Evolutionary conservation across 1,140 invertebrate species (phyloP).

Genomic region (Phymorhynchus buccinoides): DNA sequence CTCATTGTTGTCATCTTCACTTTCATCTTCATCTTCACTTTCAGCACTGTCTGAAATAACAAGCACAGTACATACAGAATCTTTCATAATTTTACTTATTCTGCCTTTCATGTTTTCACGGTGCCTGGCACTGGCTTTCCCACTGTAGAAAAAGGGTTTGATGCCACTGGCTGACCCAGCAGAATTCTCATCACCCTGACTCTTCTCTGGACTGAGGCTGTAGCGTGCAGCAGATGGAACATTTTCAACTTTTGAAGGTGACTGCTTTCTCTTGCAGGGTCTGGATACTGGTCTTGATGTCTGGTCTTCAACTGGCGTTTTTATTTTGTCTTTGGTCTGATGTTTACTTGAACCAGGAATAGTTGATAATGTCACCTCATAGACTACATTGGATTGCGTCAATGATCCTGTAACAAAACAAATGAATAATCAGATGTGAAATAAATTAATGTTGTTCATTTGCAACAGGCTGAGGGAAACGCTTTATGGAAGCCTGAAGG

Average conservation of each 20-base stretch:
- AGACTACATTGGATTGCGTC: neutral
- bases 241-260: neutral
- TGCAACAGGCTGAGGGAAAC: too few species aligned
- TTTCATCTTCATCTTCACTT: neutral
- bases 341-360: neutral
- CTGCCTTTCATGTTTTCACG: neutral
- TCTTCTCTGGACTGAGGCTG: neutral
- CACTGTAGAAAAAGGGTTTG: neutral
- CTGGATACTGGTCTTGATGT: neutral
- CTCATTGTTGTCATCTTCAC: neutral
- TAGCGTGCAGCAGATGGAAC: neutral
- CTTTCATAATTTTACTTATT: neutral
- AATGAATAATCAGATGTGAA: neutral
- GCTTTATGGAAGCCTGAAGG: too few species aligned
- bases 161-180: neutral
- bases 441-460: too few species aligned
- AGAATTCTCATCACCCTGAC: neutral
- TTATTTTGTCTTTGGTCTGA: neutral
- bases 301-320: neutral
- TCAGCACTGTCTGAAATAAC: constrained; percentile 11
- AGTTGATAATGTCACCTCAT: neutral
- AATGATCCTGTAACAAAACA: neutral
- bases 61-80: neutral
- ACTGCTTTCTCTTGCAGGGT: neutral
- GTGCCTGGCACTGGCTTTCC: neutral